Base-by-base conservation (phyloP, 2,888 invertebrate genomes). In the Hecatera dysodea region DNA sequence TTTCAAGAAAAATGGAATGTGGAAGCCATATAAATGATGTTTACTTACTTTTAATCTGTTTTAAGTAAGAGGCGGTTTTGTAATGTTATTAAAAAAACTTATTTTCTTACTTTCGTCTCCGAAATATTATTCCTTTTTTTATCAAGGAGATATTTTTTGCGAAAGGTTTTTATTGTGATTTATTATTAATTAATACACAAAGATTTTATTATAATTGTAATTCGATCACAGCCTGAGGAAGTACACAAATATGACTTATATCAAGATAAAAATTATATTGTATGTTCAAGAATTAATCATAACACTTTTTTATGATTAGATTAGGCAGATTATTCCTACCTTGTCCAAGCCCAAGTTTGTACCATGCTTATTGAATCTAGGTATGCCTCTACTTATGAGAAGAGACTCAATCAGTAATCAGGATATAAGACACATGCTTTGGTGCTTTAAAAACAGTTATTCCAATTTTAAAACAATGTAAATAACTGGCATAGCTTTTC, bases 291-390 rank as follows among this genome's bases (percentile, higher is more conserved):
- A 68, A 68, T 36, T 72, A 56, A 56, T 72, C 9, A 17, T 7
- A 48, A 53, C n/a, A 29, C 36, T 19, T 39, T n/a, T n/a, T 15
- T 46, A 24, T 69, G 29, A 61, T 69, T 74, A 73, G 29, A 33
- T 42, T 24, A 36, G 6, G 12, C 2, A 24, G 17, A 44, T 61
- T 59, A 59, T 63, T 59, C 15, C 3, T 63, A 33, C 17, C 56
- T 39, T 39, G 2, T 29, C 29, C 6, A 29, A 2, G n/a, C n/a
- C n/a, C n/a, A n/a, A n/a, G n/a, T n/a, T n/a, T n/a, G 36, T 36
- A 36, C 36, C 36, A 36, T 11, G 36, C 11, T 36, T 36, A 1
- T 11, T 36, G 36, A 36, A 36, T n/a, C n/a, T 36, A 36, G 36
- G 36, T 12, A 2, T 17, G 6, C 17, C 42, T 42, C 5, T 17